Evolutionary conservation across 2,113 vertebrate genomes (phyloP), one percentile per base, ranked within the genome.

Genomic region (Nothocercus nigrocapillus): DNA sequence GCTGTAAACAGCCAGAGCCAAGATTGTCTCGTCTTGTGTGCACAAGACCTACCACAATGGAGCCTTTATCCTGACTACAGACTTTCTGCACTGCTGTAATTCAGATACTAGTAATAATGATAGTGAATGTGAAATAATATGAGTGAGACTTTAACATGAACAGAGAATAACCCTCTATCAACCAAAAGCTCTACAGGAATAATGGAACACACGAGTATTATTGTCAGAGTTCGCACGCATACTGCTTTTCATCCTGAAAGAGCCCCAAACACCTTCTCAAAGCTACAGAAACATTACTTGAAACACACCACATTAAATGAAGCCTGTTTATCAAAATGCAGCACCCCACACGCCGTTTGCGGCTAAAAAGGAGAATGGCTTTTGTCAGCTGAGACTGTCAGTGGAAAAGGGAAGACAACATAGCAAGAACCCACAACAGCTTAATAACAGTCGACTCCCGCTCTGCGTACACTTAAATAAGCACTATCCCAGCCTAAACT

Each of bases 1-100:
- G 73, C 81, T 6, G 5, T 36, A 75, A 95, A 85, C 80, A 92
- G 83, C 74, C 5, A 0, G 74, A 82, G 70, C 81, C 92, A 93
- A 88, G 70, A 89, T 32, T 69, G 58, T 85, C 74, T 96, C 94
- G 25, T 96, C 92, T 32, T 82, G 69, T 63, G 66, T 79, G 92
- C 88, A 70, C 83, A 74, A 85, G 81, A 90, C 27, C 62, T 32
- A 51, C 77, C 54, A 93, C 88, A 95, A 95, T 77, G 81, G 67
- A 82, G 88, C 67, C 78, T 93, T 96, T 97, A 94, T 95, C 77
- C 74, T 51, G 74, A 82, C 95, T 87, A 77, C 88, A 94, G 93
- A 87, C 90, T 89, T 87, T 9, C 54, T 88, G 92, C 92, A 70
- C 77, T 91, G 88, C 96, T 89, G 7, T 63, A 89, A 94, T 87